Conservation (phyloP, 2,113 vertebrate species). For the Rhipidura dahli region DNA sequence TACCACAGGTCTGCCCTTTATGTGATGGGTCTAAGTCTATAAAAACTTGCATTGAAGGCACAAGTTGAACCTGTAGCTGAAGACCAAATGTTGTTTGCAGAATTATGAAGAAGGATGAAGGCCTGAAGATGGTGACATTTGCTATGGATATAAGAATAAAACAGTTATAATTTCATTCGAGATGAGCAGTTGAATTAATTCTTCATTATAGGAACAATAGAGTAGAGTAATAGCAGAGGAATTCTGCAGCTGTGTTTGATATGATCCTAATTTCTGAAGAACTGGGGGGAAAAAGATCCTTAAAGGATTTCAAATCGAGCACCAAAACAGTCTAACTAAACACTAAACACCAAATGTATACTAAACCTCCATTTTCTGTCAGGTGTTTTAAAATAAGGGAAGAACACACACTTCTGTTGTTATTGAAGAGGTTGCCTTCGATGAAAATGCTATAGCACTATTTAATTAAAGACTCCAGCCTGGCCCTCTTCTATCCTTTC, state of each 20-base stretch:
- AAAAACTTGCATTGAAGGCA: slow-evolving; percentile 87
- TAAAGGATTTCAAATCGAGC: neutral
- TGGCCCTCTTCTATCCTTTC: neutral
- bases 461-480: neutral
- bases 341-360: neutral
- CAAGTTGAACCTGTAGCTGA: slow-evolving; percentile 81
- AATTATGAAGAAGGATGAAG: slow-evolving; percentile 85
- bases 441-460: neutral
- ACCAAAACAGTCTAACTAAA: neutral
- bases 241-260: neutral
- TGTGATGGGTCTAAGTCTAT: slow-evolving; percentile 64
- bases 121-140: slow-evolving; percentile 80
- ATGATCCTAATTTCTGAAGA: neutral
- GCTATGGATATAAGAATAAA: slow-evolving; percentile 64
- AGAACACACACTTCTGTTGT: neutral
- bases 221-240: neutral
- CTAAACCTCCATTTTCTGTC: neutral
- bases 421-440: neutral
- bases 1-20: slow-evolving; percentile 84
- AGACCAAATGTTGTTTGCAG: slow-evolving; percentile 73
- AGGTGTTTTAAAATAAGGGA: neutral
- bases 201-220: neutral
- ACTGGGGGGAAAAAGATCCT: neutral
- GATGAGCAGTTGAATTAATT: neutral
- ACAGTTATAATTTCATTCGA: neutral